These are phyloP conservation scores for Urocolius indicus DNA, from an alignment of 2,113 vertebrate species.

Conservation along the genomic window DNA sequence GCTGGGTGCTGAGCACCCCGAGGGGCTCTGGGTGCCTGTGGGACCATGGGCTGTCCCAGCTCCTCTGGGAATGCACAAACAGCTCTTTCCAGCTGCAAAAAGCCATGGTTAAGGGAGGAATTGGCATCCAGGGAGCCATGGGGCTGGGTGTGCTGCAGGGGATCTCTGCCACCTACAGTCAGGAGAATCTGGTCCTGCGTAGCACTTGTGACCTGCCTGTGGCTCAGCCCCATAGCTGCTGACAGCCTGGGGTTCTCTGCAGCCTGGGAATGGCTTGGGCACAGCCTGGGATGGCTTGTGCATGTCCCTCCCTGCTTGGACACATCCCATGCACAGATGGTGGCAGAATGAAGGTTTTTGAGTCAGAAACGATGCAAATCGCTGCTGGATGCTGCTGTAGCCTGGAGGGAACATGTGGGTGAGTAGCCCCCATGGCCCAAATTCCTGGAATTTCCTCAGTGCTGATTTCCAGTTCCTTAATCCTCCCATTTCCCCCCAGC, in stretches of 20 bases:
- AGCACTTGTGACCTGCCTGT: not conserved
- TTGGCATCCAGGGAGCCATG: accelerated
- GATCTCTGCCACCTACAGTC: constrained; percentile 39
- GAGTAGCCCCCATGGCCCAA: not conserved
- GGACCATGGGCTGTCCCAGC: not conserved
- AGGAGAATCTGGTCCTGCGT: not conserved
- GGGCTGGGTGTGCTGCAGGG: not conserved
- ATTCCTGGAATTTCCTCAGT: not conserved
- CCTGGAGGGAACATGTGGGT: accelerated
- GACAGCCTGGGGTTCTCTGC: accelerated
- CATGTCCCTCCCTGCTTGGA: not conserved
- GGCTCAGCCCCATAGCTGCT: not conserved
- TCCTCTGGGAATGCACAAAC: not conserved
- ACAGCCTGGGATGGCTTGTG: not conserved
- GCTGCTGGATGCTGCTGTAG: not conserved
- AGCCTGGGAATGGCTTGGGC: not conserved
- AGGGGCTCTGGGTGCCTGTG: not conserved
- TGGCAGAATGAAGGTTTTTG: not conserved
- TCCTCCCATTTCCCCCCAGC: accelerated
- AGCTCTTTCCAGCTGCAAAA: not conserved
- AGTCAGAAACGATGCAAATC: not conserved
- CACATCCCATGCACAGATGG: too few relatives aligned
- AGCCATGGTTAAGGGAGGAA: not conserved
- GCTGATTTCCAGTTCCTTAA: not conserved
- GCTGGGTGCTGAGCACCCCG: not conserved